Evolutionary conservation across 1,140 invertebrate species (phyloP).

Genomic region (Agrilus planipennis): DNA sequence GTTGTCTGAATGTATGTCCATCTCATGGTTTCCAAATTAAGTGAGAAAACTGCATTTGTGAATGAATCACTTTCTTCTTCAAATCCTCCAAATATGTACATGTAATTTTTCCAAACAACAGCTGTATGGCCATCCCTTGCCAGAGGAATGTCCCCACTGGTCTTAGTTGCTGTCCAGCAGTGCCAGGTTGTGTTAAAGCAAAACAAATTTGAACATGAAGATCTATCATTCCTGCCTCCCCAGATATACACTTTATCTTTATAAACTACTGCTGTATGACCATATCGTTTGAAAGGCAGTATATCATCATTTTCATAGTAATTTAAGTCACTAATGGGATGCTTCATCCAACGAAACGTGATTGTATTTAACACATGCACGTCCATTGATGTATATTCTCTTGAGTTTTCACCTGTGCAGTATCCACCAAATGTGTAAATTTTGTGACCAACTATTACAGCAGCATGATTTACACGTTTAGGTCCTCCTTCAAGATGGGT

Average conservation of each 20-base stretch:
- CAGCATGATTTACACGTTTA: slow-evolving; percentile 76
- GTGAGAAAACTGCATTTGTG: slow-evolving; percentile 62
- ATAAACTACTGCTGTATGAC: slow-evolving; percentile 75
- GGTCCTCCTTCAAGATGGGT: slow-evolving; percentile 71
- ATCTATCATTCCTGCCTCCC: slow-evolving; percentile 80
- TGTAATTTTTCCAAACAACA: slow-evolving; percentile 64
- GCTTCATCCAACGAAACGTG: slow-evolving; percentile 46
- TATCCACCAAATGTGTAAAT: slow-evolving; percentile 90
- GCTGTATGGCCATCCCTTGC: slow-evolving; percentile 84
- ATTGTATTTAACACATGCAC: slow-evolving; percentile 76
- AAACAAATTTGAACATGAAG: slow-evolving; percentile 65
- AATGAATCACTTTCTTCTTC: slow-evolving; percentile 67
- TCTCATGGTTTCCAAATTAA: slow-evolving; percentile 59
- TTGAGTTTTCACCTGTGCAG: slow-evolving; percentile 67
- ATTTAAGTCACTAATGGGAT: slow-evolving; percentile 34
- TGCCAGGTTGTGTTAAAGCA: slow-evolving; percentile 64
- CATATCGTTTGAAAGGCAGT: slow-evolving; percentile 47
- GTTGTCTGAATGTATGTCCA: slow-evolving; percentile 54
- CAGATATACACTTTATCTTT: slow-evolving; percentile 70
- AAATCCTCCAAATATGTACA: slow-evolving; percentile 88
- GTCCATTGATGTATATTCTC: slow-evolving; percentile 61
- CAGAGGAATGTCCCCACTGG: slow-evolving; percentile 56
- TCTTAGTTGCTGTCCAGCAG: slow-evolving; percentile 53
- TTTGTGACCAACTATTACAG: slow-evolving; percentile 64
- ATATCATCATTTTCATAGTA: slow-evolving; percentile 34